Base-by-base conservation (phyloP, 2,888 invertebrate genomes). In the Drosophila prolongata region DNA sequence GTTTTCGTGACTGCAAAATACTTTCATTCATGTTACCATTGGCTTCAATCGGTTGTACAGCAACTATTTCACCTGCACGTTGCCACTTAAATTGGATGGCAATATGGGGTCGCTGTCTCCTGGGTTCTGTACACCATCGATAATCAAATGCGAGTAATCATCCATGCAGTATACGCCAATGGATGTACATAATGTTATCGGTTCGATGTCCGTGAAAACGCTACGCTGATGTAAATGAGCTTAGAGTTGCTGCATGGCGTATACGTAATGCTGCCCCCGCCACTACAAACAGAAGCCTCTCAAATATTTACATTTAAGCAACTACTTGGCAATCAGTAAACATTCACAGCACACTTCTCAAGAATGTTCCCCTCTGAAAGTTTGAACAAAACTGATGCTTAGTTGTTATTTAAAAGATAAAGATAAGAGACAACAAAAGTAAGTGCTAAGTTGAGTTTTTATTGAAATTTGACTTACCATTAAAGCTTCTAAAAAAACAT, bases 311-410 rank as follows among this genome's bases (percentile, higher is more conserved):
- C 38, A 4, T 19, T 30, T 11, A 38, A 30, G 46, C 5, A 38
- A 14, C 37, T 57, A 49, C 50, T 50, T 50, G 14, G 19, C 40
- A 60, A 47, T 49, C 42, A 49, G 42, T 49, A 47, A 47, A 46
- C 38, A 58, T 27, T 13, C 19, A 9, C 10, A 34, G 55, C 19
- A 46, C 46, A 10, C n/a, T 14, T 24, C 24, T 1, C 8, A 44
- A 6, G 24, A 40, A 40, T 40, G 8, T 1, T 11, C 11, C 11
- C 6, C 11, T 43, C 9, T 6, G 11, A 3, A 24, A 44, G 13
- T 24, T 24, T 24, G 24, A 24, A n/a, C 13, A n/a, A 44, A 24
- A 24, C 13, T 24, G 44, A 44, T 24, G 24, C 24, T 24, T 6
- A 3, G 19, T 19, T 19, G 5, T 6, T 13, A n/a, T 38, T n/a